A percentile compares a stretch with the other conserved stretches of the same genome.
Evolutionary conservation across 2,797 vertebrate species (phyloP).

Genomic region (Danio tinwini): DNA sequence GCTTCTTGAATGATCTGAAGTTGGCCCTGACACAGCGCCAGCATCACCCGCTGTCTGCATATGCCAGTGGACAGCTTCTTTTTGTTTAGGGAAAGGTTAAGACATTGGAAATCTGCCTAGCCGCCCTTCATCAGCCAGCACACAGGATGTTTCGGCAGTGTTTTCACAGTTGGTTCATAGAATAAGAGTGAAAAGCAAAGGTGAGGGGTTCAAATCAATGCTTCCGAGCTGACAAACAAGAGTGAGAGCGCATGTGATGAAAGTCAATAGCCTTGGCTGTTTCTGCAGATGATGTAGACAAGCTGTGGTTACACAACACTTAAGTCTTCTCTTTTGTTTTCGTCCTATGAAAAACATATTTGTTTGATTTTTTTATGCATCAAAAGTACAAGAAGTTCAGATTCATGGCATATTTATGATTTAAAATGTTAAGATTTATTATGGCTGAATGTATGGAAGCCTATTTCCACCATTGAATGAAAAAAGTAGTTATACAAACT

Average conservation of each 20-base stretch:
- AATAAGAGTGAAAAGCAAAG: conserved; percentile 27
- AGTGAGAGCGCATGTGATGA: conserved; percentile 52
- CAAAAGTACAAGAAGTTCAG: conserved; percentile 13
- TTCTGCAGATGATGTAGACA: conserved; percentile 49
- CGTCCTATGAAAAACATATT: conserved; percentile 32
- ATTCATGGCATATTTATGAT: neutral
- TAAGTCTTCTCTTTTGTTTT: conserved; percentile 61
- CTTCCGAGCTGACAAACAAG: conserved; percentile 49
- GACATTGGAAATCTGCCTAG: conserved; percentile 43
- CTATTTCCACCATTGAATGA: neutral
- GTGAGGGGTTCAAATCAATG: conserved; percentile 53
- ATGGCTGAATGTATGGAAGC: neutral
- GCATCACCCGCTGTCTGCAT: conserved; percentile 26
- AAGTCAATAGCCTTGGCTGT: conserved; percentile 56
- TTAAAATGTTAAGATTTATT: conserved; percentile 9
- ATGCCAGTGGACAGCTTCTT: conserved; percentile 18
- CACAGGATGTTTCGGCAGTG: conserved; percentile 6
- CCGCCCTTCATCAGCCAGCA: neutral
- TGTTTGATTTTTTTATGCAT: neutral
- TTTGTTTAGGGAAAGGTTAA: conserved; percentile 42
- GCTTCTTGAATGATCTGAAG: conserved; percentile 6
- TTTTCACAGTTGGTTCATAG: conserved; percentile 24
- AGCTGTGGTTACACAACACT: conserved; percentile 64
- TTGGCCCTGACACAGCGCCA: conserved; percentile 27
- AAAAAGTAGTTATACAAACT: too few species aligned